Conservation (phyloP, 2,113 vertebrate species). For the Osmerus mordax region DNA sequence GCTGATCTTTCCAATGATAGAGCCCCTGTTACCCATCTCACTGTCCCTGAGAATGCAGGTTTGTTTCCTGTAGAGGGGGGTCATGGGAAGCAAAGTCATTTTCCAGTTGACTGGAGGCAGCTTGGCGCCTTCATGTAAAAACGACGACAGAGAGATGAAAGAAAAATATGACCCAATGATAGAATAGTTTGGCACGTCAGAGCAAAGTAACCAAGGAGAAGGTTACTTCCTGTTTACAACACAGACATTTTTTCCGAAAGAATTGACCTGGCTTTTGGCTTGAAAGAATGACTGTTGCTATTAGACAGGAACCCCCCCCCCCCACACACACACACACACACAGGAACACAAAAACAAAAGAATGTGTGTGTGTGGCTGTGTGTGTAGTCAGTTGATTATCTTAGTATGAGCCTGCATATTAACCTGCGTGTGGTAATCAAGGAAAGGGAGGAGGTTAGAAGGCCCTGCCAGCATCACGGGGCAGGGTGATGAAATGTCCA, state of each 20-base stretch:
- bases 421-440: constrained; percentile 39
- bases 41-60: constrained; percentile 15
- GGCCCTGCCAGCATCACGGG: constrained; percentile 38
- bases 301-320: no score
- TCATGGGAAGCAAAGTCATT: constrained; percentile 58
- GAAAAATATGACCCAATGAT: constrained; percentile 7
- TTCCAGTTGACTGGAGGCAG: constrained; percentile 56
- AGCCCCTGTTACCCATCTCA: constrained; percentile 14
- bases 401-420: not conserved
- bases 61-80: constrained; percentile 20
- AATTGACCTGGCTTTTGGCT: no score
- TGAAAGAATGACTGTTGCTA: no score
- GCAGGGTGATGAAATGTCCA: constrained; percentile 44
- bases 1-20: constrained; percentile 39
- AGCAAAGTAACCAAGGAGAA: no score
- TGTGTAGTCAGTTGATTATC: not conserved
- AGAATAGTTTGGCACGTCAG: no score
- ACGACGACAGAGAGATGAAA: constrained; percentile 10
- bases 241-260: no score
- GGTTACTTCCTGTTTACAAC: no score
- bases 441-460: constrained; percentile 28
- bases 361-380: no score
- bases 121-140: constrained; percentile 45
- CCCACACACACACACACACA: not conserved
- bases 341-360: constrained; percentile 2